These are phyloP conservation scores for Panthera tigris DNA, from an alignment of 2,113 vertebrate genomes.

Conservation along the genomic window DNA sequence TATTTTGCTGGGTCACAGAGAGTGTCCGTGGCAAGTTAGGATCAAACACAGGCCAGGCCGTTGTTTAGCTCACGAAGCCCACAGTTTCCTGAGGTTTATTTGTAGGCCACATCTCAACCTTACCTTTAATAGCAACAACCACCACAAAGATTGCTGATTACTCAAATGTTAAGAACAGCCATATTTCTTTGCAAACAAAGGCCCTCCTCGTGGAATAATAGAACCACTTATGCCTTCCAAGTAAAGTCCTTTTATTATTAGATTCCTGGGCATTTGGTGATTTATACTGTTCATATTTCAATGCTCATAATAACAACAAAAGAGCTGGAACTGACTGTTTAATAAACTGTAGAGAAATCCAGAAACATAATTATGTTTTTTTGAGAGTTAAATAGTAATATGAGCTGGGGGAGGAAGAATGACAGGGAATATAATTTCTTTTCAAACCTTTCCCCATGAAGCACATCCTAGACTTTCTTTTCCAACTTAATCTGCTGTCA, in stretches of 20 bases:
- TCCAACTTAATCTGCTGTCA: not conserved
- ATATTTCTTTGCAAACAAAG: not conserved
- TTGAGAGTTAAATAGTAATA: not conserved
- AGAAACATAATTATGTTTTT: not conserved
- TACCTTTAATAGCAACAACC: not conserved
- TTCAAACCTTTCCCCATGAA: not conserved
- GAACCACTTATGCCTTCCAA: slow-evolving; percentile 1
- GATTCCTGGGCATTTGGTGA: not conserved
- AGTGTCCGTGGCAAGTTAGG: not conserved
- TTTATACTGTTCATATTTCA: slow-evolving; percentile 40
- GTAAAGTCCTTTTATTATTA: slow-evolving; percentile 44
- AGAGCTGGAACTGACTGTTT: not conserved
- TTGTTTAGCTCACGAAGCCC: not conserved
- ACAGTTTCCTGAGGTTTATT: rapidly evolving
- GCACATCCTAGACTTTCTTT: not conserved
- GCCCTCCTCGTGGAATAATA: slow-evolving; percentile 1
- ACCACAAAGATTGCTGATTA: not conserved
- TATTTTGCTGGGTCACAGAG: not conserved
- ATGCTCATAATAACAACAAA: not conserved
- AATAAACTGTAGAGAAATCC: slow-evolving; percentile 33
- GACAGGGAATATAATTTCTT: not conserved
- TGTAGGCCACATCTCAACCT: not conserved
- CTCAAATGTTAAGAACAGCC: not conserved
- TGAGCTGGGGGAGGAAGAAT: not conserved
- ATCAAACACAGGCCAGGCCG: not conserved